Evolutionary conservation across 2,797 vertebrate species (phyloP).

Genomic region (Hybognathus amarus): DNA sequence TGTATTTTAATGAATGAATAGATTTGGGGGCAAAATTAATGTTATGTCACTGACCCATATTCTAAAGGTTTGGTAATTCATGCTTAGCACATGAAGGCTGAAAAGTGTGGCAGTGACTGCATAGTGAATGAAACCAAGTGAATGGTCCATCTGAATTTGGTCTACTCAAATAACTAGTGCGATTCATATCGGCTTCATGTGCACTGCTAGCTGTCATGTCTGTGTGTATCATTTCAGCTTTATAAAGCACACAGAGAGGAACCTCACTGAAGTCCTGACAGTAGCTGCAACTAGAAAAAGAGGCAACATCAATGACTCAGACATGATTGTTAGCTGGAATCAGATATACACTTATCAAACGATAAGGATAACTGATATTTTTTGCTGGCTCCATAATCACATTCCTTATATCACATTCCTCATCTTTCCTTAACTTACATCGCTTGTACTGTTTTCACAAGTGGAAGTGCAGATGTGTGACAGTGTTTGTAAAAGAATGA

Average conservation of each 20-base stretch:
- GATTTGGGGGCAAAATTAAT: neutral
- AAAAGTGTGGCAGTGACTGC: conserved; percentile 46
- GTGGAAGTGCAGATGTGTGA: conserved; percentile 26
- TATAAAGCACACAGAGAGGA: conserved; percentile 28
- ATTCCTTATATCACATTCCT: conserved; percentile 13
- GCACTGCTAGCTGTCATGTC: conserved; percentile 12
- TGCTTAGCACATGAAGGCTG: conserved; percentile 16
- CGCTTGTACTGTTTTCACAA: neutral
- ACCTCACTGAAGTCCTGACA: conserved; percentile 13
- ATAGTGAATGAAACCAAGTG: neutral
- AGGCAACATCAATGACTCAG: conserved; percentile 12
- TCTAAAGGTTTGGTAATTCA: neutral
- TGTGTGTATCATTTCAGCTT: conserved; percentile 13
- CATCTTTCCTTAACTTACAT: conserved; percentile 18
- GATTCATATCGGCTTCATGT: conserved; percentile 5
- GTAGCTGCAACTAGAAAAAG: conserved; percentile 23
- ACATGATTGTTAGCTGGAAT: conserved; percentile 35
- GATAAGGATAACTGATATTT: neutral
- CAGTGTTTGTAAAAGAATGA: neutral
- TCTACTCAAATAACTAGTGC: neutral
- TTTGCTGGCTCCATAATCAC: conserved; percentile 32
- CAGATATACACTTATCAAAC: conserved; percentile 24
- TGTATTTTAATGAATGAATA: neutral
- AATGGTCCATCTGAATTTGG: conserved; percentile 3
- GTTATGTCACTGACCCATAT: conserved; percentile 16